A percentile compares a stretch with the other conserved stretches of the same genome.
These are phyloP conservation scores for Callipepla californica DNA, from an alignment of 2,113 vertebrate genomes.

Conservation along the genomic window DNA sequence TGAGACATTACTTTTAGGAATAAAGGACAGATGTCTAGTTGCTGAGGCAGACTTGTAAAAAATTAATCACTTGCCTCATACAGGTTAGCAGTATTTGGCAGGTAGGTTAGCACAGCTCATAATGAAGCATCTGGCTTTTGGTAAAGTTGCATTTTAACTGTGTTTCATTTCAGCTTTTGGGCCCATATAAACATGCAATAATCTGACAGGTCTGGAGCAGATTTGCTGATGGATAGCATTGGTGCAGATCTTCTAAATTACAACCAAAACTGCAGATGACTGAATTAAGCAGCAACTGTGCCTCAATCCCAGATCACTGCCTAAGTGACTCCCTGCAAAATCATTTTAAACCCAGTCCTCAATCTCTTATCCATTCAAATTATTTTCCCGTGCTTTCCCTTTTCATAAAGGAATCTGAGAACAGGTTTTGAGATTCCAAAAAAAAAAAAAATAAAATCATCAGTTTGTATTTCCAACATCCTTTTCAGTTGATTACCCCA, in stretches of 20 bases:
- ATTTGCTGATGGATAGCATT: background rate
- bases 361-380: background rate
- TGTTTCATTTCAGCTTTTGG: conserved; percentile 40
- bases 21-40: conserved; percentile 46
- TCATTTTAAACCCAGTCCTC: background rate
- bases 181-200: background rate
- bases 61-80: conserved; percentile 49
- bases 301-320: background rate
- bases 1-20: conserved; percentile 42
- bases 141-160: conserved; percentile 15
- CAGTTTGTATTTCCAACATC: no score
- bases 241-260: background rate
- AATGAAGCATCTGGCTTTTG: conserved; percentile 60
- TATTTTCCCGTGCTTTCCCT: background rate
- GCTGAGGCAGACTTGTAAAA: conserved; percentile 60
- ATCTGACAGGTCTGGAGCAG: conserved; percentile 12
- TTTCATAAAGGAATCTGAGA: no score
- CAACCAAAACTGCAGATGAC: background rate
- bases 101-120: conserved; percentile 29
- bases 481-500: no score
- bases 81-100: conserved; percentile 57
- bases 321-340: background rate
- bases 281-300: background rate
- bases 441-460: no score
- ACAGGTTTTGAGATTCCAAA: no score